Base-by-base conservation (phyloP, 1,140 invertebrate species). In the Hormaphis cornu region DNA sequence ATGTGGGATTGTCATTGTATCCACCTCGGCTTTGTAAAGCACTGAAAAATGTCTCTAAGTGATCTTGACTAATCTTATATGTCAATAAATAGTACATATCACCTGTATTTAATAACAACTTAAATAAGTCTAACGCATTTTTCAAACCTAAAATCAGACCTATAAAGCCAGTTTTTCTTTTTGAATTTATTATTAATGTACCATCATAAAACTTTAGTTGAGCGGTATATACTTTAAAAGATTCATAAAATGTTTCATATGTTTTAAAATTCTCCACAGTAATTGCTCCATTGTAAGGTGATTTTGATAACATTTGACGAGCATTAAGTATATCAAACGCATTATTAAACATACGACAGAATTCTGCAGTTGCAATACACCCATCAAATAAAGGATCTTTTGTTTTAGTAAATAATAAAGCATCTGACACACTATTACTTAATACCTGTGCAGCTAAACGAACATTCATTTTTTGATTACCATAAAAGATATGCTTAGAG, bases 391-490 rank as follows among this genome's bases (percentile, higher is more conserved):
- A 44, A 2, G 44, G 12, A 16, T 30, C 12, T 16, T 28, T 53
- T 53, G 50, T 53, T 53, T 46, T 20, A 8, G 44, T 46, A 46
- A 16, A 46, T 9, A 46, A 7, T 20, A 46, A 3, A 53, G 50
- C 22, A 30, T 53, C 50, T 28, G 50, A 26, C 12, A 53, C 50
- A 53, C 50, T n/a, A 26, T 20, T 46, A 53, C 50, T 53, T 53
- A 53, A 28, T 28, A 30, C 16, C 2, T 53, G 50, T 6, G 50
- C 26, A 16, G 24, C 50, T 53, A 53, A 53, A 53, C 50, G 50
- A 7, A 53, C 50, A 53, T 53, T 53, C 24, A 53, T 53, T 53
- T 53, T 53, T 28, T 53, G 24, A 53, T 53, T 53, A n/a, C 12
- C 22, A 53, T 28, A 53, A 14, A 6, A 28, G 16, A 53, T 53